phyloP scores from a whole-genome alignment of 2,113 vertebrate genomes.

The Gymnorhina tibicen region DNA sequence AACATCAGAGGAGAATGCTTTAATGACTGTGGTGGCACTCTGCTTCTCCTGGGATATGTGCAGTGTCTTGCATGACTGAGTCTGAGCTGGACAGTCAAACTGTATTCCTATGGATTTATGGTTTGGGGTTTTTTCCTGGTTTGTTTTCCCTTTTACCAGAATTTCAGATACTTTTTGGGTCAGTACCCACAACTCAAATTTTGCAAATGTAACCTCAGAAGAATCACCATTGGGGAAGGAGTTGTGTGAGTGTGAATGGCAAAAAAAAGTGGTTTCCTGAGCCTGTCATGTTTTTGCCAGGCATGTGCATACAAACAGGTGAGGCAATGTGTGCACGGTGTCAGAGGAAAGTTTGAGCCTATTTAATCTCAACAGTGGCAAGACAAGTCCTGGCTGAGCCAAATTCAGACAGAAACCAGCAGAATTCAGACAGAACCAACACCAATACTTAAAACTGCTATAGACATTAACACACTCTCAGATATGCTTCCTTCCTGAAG shows the following conservation, averaged over 20 bases:
- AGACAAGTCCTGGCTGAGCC: neutral
- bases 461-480: neutral
- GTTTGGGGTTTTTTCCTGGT: fast-evolving
- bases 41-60: neutral
- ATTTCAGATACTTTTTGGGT: neutral
- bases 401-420: neutral
- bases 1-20: neutral
- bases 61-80: neutral
- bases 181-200: neutral
- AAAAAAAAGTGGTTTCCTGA: neutral
- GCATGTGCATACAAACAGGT: fast-evolving
- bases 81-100: neutral
- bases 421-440: too few species aligned
- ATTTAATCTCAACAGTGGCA: neutral
- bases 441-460: too few species aligned
- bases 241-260: neutral
- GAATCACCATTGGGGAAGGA: neutral
- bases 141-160: neutral
- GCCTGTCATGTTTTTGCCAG: neutral
- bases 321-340: neutral
- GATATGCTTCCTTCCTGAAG: neutral
- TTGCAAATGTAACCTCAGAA: neutral
- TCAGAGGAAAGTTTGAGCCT: neutral
- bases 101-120: neutral
- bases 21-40: neutral